Base-by-base conservation (phyloP, 2,888 invertebrate genomes). In the Stenichneumon culpator region DNA sequence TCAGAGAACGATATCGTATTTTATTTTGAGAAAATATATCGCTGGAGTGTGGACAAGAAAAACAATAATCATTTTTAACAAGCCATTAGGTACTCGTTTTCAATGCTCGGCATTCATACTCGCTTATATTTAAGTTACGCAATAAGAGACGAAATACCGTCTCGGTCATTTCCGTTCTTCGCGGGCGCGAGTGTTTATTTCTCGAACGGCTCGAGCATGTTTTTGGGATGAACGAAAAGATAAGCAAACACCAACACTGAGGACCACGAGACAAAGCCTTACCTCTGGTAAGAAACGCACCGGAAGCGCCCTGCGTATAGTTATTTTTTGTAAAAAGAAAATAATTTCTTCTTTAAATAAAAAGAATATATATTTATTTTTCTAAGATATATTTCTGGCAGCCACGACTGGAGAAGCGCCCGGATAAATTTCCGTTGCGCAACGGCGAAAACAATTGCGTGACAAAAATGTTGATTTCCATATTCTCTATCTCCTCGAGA, bases 381-480 rank as follows among this genome's bases (percentile, higher is more conserved):
- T 39, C 39, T 39, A 6, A 39, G 3, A 39, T 11, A 39, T 11
- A 39, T 11, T 36, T 36, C 39, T 9, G 11, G 2, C 39, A 11
- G 39, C 0, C 25, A 22, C 11, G 50, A 7, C 52, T 16, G 11
- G 70, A 32, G 22, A 67, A 67, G 54, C 50, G n/a, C n/a, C 6
- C 25, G 44, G 57, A 68, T 28, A 57, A 57, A 70, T 67, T n/a
- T 54, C 28, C 2, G 22, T 67, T 9, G 22, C 25, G 68, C 39
- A 68, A 77, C 44, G 52, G 28, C 2, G 68, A 44, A 54, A 32
- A 77, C 39, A 44, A 69, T 47, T 69, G 19, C 78, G 78, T 44
- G 68, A 57, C 57, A 65, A 54, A 22, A 54, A 19, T 54, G 0
- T 39, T 39, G 9, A 19, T 54, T 11, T 11, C 9, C 19, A 22